A percentile compares a stretch with the other conserved stretches of the same genome.
phyloP scores from a whole-genome alignment of 2,797 vertebrate genomes.

The Myiothlypis coronata region DNA sequence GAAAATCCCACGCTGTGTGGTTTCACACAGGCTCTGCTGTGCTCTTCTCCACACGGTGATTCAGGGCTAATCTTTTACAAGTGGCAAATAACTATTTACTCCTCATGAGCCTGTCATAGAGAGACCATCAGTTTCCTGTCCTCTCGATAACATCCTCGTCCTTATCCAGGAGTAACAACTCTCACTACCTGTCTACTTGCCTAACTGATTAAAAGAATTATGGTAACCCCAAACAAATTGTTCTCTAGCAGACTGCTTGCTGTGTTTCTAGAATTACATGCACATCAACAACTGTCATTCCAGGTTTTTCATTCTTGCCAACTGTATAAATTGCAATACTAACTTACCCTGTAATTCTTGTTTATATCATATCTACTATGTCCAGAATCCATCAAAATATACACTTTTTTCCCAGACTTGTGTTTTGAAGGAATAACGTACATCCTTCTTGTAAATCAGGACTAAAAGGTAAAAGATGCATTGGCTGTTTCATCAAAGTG shows the following conservation, averaged over 20 bases:
- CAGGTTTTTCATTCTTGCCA: background rate
- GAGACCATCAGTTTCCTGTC: background rate
- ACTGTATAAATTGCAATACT: background rate
- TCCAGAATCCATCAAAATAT: background rate
- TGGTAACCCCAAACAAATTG: background rate
- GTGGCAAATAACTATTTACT: background rate
- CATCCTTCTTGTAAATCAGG: background rate
- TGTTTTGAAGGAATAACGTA: background rate
- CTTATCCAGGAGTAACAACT: background rate
- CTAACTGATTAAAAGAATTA: background rate
- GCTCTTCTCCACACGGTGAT: background rate
- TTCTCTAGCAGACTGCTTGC: background rate
- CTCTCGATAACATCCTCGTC: background rate
- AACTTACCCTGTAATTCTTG: background rate
- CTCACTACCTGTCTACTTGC: background rate
- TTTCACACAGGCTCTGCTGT: background rate
- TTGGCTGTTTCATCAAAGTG: background rate
- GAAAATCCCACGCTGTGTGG: slow-evolving; percentile 28
- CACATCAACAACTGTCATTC: background rate
- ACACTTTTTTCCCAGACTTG: background rate
- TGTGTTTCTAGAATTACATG: background rate
- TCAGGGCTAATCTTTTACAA: background rate
- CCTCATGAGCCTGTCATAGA: background rate
- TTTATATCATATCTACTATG: background rate
- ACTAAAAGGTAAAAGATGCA: background rate